phyloP scores from a whole-genome alignment of 2,888 invertebrate species.

The Ditula angustiorana region DNA sequence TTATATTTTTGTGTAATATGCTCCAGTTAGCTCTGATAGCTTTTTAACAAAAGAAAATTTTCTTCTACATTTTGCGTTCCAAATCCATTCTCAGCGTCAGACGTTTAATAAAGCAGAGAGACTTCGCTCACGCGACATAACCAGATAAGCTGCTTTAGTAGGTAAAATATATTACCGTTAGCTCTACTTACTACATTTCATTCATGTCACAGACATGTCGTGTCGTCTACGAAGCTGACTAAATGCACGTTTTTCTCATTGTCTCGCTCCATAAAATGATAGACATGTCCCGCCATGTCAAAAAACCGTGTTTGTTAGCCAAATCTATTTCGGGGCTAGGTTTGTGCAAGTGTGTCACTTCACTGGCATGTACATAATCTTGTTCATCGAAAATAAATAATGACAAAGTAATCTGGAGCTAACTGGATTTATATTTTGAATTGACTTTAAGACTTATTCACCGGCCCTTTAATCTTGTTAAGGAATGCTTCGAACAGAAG shows the following conservation, averaged over 20 bases:
- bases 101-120: neutral
- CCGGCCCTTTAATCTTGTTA: slow-evolving; percentile 1
- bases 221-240: neutral
- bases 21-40: neutral
- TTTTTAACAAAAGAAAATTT: neutral
- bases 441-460: slow-evolving; percentile 1
- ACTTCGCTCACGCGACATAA: neutral
- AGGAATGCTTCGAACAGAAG: no score
- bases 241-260: neutral
- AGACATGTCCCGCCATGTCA: neutral
- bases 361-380: neutral
- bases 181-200: neutral
- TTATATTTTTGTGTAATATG: neutral
- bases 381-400: slow-evolving; percentile 7
- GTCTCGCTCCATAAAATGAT: neutral
- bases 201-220: neutral
- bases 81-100: neutral
- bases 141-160: neutral
- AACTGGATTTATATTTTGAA: neutral
- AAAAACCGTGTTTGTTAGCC: neutral
- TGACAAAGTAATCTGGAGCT: neutral
- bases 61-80: neutral
- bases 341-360: neutral
- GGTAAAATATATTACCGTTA: neutral
- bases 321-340: neutral